phyloP scores from a whole-genome alignment of 2,797 vertebrate genomes.

The Gymnothorax reevesii region DNA sequence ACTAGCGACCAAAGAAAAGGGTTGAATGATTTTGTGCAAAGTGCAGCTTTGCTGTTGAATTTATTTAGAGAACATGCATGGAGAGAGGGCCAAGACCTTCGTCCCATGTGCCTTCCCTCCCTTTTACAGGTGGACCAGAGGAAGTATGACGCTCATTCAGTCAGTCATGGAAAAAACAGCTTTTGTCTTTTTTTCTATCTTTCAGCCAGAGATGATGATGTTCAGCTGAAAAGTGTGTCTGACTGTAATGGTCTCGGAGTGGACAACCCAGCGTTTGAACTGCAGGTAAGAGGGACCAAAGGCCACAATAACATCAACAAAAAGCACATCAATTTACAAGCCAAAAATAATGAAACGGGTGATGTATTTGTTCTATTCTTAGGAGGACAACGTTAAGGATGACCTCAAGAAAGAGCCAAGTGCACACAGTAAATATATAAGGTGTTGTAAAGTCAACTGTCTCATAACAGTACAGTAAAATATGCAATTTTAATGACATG shows the following conservation, averaged over 20 bases:
- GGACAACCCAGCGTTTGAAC: conserved; percentile 67
- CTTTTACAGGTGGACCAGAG: background rate
- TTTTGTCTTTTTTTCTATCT: conserved; percentile 33
- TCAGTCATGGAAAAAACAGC: background rate
- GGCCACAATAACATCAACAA: background rate
- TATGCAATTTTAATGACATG: background rate
- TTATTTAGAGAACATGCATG: conserved; percentile 32
- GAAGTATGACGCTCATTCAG: background rate
- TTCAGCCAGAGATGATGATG: conserved; percentile 57
- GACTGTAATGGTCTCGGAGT: conserved; percentile 44
- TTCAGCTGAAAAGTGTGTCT: conserved; percentile 38
- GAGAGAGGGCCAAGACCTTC: conserved; percentile 28
- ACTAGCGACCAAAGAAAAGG: conserved; percentile 33
- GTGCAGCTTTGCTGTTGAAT: background rate
- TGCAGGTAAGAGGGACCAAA: conserved; percentile 54
- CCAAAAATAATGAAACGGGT: background rate
- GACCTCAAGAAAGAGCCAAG: conserved; percentile 30
- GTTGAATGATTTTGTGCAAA: conserved; percentile 34
- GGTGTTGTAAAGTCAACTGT: conserved; percentile 55
- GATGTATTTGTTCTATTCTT: conserved; percentile 3
- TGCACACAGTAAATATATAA: conserved; percentile 58
- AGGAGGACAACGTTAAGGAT: conserved; percentile 56
- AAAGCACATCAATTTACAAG: background rate
- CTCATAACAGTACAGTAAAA: background rate
- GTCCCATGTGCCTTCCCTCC: conserved; percentile 9